phyloP scores from a whole-genome alignment of 2,797 vertebrate genomes.

The Pseudocheirus occidentalis region DNA sequence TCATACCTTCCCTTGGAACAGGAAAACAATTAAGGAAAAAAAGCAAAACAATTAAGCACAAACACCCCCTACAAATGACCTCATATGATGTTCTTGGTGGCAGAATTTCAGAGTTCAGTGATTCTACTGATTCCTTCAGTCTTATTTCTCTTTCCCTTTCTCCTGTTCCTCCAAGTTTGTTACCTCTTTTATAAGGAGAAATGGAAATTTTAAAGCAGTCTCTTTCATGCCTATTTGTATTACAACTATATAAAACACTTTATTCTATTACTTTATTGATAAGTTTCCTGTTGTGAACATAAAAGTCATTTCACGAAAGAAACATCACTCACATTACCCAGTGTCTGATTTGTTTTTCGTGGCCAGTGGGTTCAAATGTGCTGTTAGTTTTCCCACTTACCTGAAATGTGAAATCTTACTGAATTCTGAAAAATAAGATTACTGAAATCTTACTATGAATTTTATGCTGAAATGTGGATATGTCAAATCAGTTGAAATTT shows the following conservation, averaged over 20 bases:
- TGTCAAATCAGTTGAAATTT: slow-evolving; percentile 12
- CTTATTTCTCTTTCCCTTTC: neutral
- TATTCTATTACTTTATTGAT: neutral
- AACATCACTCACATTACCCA: neutral
- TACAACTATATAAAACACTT: neutral
- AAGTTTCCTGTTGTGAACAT: neutral
- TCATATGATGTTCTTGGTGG: neutral
- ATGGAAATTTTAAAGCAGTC: neutral
- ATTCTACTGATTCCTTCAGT: neutral
- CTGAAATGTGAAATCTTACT: no score
- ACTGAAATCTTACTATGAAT: slow-evolving; percentile 7
- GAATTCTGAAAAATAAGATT: no score
- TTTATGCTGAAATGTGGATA: slow-evolving; percentile 22
- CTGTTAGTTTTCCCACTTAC: neutral
- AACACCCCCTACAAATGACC: neutral
- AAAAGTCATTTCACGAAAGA: neutral
- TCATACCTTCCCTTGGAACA: neutral
- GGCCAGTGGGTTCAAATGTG: neutral
- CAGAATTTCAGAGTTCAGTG: neutral
- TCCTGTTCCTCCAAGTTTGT: neutral
- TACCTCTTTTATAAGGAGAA: neutral
- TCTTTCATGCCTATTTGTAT: neutral
- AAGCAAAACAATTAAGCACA: neutral
- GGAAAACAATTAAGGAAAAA: neutral
- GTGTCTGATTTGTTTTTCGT: neutral